Evolutionary conservation across 2,888 invertebrate genomes (phyloP).

Genomic region (Tyria jacobaeae): DNA sequence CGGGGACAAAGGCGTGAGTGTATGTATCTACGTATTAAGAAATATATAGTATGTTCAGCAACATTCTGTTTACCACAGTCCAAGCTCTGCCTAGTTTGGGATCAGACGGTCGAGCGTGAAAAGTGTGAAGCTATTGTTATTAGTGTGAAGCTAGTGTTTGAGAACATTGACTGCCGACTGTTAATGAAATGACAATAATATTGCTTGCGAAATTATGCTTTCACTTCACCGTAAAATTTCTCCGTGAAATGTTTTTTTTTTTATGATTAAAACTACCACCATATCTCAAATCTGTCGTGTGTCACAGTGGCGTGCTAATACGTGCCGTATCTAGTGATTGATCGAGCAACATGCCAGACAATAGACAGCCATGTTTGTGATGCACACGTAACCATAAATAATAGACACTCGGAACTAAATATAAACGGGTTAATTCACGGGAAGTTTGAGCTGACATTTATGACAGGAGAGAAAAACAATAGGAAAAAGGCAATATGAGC

Average conservation of each 20-base stretch:
- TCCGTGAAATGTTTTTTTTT: not conserved
- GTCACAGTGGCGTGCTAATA: constrained; percentile 32
- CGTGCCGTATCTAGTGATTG: constrained; percentile 52
- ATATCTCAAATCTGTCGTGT: constrained; percentile 35
- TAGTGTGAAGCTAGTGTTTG: too few species aligned
- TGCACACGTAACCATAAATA: constrained; percentile 16
- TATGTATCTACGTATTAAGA: too few species aligned
- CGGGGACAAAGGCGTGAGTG: too few species aligned
- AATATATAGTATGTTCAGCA: too few species aligned
- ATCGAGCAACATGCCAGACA: constrained; percentile 37
- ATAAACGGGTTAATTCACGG: not conserved
- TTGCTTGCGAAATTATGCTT: not conserved
- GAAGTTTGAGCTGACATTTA: not conserved
- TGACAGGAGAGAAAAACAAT: too few species aligned
- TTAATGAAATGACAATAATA: too few species aligned
- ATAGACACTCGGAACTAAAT: not conserved
- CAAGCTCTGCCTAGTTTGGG: too few species aligned
- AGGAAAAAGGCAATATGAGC: too few species aligned
- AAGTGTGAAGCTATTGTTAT: too few species aligned
- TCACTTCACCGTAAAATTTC: not conserved
- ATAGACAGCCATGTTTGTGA: constrained; percentile 40
- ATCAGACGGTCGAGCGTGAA: too few species aligned
- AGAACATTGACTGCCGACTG: not conserved
- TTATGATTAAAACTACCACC: not conserved
- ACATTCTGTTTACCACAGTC: too few species aligned